Evolutionary conservation across 2,113 vertebrate genomes (phyloP).

Genomic region (Eptesicus fuscus): DNA sequence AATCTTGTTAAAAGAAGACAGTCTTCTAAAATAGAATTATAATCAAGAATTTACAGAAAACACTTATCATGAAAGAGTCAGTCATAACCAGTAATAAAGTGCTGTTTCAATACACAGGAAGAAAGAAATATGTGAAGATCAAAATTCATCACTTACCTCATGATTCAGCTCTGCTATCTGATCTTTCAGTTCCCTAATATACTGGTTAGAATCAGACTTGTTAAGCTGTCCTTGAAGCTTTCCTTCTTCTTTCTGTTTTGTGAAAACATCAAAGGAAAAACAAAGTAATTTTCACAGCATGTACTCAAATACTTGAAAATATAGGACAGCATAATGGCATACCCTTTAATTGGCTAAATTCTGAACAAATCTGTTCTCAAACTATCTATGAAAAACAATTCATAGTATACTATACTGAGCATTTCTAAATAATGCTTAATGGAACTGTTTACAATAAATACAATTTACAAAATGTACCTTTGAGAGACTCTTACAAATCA

Average conservation of each 20-base stretch:
- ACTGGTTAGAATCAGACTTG: conserved; percentile 96
- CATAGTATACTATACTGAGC: neutral
- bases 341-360: conserved; percentile 34
- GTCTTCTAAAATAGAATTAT: neutral
- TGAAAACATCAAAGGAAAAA: conserved; percentile 60
- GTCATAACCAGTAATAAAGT: conserved; percentile 39
- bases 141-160: conserved; percentile 89
- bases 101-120: conserved; percentile 57
- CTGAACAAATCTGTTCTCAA: conserved; percentile 34
- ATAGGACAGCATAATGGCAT: neutral
- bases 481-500: neutral
- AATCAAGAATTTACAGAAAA: conserved; percentile 7
- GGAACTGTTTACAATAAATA: neutral
- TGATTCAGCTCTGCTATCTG: conserved; percentile 95
- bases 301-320: conserved; percentile 19
- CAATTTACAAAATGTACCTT: conserved; percentile 9
- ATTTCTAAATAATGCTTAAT: conserved; percentile 25
- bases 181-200: conserved; percentile 96
- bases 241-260: conserved; percentile 96
- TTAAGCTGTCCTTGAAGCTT: conserved; percentile 97
- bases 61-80: conserved; percentile 37
- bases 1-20: neutral
- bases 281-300: neutral
- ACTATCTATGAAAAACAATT: conserved; percentile 5
- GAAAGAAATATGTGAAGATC: conserved; percentile 63